Percentiles rank a stretch among this genome's conserved stretches.
These are phyloP conservation scores for Lasioglossum villosulum DNA, from an alignment of 2,888 invertebrate genomes.

Conservation along the genomic window DNA sequence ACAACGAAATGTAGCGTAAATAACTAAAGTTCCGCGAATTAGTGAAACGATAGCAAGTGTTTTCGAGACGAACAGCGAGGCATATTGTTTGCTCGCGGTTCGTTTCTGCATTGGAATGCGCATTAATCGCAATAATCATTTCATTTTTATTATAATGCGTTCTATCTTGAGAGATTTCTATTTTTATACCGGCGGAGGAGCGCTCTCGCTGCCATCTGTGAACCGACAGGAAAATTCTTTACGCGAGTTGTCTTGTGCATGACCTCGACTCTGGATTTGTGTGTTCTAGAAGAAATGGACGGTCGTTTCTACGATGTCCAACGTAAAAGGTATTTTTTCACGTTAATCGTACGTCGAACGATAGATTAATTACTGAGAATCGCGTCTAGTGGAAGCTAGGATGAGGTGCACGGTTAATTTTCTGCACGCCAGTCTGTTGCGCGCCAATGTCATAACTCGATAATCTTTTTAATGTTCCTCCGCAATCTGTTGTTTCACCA, in stretches of 20 bases:
- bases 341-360: background rate
- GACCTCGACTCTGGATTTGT: slow-evolving; percentile 71
- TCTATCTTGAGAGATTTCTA: slow-evolving; percentile 66
- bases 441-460: slow-evolving; percentile 34
- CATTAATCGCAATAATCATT: slow-evolving; percentile 39
- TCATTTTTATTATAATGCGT: slow-evolving; percentile 52
- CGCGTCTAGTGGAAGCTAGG: background rate
- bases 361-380: background rate
- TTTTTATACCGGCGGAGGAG: slow-evolving; percentile 71
- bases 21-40: background rate
- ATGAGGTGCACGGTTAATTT: background rate
- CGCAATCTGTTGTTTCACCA: slow-evolving; percentile 30
- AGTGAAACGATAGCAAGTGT: background rate
- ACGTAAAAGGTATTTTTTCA: slow-evolving; percentile 61
- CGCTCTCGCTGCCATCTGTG: slow-evolving; percentile 71
- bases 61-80: background rate
- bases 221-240: slow-evolving; percentile 49
- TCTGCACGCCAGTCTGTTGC: background rate
- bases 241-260: slow-evolving; percentile 46
- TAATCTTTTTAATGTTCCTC: slow-evolving; percentile 31
- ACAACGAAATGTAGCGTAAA: background rate
- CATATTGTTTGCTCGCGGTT: background rate
- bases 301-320: slow-evolving; percentile 63
- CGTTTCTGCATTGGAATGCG: background rate
- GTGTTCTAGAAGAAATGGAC: slow-evolving; percentile 73